Conservation (phyloP, 2,113 vertebrate species). For the Apodemus sylvaticus region DNA sequence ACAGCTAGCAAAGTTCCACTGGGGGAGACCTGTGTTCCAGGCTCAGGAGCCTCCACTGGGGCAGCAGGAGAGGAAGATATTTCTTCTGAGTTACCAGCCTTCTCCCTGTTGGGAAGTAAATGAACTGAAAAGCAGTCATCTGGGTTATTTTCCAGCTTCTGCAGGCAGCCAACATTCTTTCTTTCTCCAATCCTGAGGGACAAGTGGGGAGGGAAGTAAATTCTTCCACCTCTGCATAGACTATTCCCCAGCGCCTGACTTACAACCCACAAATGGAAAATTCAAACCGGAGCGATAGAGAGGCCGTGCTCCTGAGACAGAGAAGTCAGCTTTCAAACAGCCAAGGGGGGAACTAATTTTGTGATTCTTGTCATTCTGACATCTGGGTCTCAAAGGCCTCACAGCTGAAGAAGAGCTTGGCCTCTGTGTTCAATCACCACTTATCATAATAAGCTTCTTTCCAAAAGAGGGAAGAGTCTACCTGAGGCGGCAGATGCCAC, state of each 20-base stretch:
- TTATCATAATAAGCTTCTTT: constrained; percentile 38
- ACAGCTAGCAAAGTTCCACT: not conserved
- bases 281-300: not conserved
- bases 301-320: constrained; percentile 4
- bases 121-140: constrained; percentile 46
- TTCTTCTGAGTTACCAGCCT: constrained; percentile 9
- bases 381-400: not conserved
- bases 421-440: not conserved
- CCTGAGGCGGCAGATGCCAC: not conserved
- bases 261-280: constrained; percentile 30
- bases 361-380: not conserved
- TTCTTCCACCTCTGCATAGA: constrained; percentile 41
- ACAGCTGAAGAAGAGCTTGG: not conserved
- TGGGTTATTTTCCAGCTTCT: constrained; percentile 50
- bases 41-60: not conserved
- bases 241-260: constrained; percentile 26
- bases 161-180: constrained; percentile 15
- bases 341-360: not conserved
- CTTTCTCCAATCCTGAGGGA: constrained; percentile 51
- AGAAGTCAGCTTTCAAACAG: not conserved
- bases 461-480: not conserved
- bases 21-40: not conserved
- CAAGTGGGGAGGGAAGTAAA: constrained; percentile 30
- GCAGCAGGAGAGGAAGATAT: not conserved
- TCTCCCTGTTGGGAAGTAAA: constrained; percentile 57